Evolutionary conservation across 2,113 vertebrate species (phyloP).

Genomic region (Cnemophilus loriae): DNA sequence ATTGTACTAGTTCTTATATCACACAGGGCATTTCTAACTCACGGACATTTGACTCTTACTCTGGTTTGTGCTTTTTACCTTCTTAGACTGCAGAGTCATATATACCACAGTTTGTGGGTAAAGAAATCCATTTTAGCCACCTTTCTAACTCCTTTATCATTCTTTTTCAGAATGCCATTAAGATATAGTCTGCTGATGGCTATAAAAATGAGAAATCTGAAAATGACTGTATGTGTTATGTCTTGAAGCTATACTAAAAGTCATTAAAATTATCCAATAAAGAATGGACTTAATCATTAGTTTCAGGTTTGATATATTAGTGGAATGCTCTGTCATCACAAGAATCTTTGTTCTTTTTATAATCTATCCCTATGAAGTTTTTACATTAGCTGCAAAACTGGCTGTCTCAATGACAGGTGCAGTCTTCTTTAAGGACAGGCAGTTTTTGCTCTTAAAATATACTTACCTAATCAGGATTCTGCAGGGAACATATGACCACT

Average conservation of each 20-base stretch:
- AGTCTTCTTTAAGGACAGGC: neutral
- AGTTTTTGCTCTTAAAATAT: neutral
- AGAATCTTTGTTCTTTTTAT: conserved; percentile 22
- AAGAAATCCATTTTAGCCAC: neutral
- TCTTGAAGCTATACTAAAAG: conserved; percentile 44
- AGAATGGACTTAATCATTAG: conserved; percentile 47
- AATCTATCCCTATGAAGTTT: conserved; percentile 4
- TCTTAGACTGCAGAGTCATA: neutral
- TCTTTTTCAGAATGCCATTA: conserved; percentile 25
- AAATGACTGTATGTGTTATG: conserved; percentile 47
- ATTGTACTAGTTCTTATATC: neutral
- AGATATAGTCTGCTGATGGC: conserved; percentile 12
- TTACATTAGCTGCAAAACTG: neutral
- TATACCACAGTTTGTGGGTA: neutral
- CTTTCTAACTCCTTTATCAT: conserved; percentile 6
- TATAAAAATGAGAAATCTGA: conserved; percentile 64
- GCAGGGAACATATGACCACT: neutral
- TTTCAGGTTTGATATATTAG: conserved; percentile 46
- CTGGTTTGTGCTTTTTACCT: neutral
- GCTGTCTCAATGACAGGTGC: neutral
- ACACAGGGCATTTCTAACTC: neutral
- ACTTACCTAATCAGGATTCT: neutral
- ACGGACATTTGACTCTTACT: neutral
- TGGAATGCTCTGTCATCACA: conserved; percentile 14
- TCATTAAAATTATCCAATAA: conserved; percentile 57